Evolutionary conservation across 1,140 invertebrate genomes (phyloP).

Genomic region (Macrocentrus cingulum): DNA sequence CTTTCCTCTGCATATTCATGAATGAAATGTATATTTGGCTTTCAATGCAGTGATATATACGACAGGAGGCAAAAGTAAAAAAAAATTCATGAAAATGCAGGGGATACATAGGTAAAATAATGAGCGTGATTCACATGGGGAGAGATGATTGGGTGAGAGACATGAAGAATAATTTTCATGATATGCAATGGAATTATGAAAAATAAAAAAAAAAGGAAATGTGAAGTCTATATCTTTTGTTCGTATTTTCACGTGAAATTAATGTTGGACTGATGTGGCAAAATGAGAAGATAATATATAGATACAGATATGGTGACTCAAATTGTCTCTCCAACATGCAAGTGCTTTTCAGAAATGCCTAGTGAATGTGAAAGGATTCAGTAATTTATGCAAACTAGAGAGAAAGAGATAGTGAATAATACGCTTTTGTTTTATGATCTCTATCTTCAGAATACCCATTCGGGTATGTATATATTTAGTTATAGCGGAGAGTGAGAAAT

Average conservation of each 20-base stretch:
- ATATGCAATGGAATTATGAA: slow-evolving; percentile 15
- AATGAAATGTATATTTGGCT: too few species aligned
- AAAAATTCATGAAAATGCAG: slow-evolving; percentile 5
- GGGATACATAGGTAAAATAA: slow-evolving; percentile 1
- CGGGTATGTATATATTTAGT: too few species aligned
- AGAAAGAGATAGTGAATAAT: slow-evolving; percentile 20
- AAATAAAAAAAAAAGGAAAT: neutral
- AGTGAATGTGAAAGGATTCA: slow-evolving; percentile 29
- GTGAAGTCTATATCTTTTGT: slow-evolving; percentile 20
- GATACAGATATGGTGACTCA: slow-evolving; percentile 10
- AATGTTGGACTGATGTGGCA: slow-evolving; percentile 24
- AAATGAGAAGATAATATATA: slow-evolving; percentile 23
- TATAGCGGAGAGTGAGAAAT: slow-evolving; percentile 7
- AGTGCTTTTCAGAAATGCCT: slow-evolving; percentile 22
- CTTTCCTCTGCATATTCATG: too few species aligned
- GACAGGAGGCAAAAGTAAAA: too few species aligned
- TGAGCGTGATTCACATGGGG: neutral
- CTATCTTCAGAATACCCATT: slow-evolving; percentile 11
- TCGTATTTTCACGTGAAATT: slow-evolving; percentile 18
- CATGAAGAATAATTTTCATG: neutral
- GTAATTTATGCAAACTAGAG: slow-evolving; percentile 29
- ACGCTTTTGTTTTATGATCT: slow-evolving; percentile 23
- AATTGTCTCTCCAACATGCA: slow-evolving; percentile 20
- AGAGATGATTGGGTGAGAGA: slow-evolving; percentile 20
- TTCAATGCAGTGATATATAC: too few species aligned